Percentiles rank a stretch among this genome's conserved stretches.
phyloP scores from a whole-genome alignment of 2,888 invertebrate species.

The Philereme vetulata region DNA sequence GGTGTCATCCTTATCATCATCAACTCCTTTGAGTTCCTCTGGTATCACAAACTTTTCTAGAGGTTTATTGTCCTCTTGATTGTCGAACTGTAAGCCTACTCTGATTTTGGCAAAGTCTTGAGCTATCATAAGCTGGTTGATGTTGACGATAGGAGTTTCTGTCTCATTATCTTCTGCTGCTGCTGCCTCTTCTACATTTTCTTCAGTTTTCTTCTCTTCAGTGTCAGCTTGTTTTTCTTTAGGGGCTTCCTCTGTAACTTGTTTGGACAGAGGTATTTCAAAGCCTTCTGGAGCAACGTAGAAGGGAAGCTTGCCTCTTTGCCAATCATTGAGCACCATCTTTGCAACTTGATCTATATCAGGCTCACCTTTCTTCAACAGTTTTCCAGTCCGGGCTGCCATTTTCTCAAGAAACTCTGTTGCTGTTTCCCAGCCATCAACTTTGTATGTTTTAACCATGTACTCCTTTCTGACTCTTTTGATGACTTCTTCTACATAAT shows the following conservation, averaged over 20 bases:
- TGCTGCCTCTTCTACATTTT: slow-evolving; percentile 46
- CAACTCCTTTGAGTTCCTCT: slow-evolving; percentile 73
- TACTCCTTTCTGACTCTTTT: slow-evolving; percentile 95
- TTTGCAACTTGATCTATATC: slow-evolving; percentile 94
- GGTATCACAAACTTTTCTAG: slow-evolving; percentile 78
- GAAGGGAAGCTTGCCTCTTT: slow-evolving; percentile 98
- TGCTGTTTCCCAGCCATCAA: slow-evolving; percentile 90
- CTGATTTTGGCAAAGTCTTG: slow-evolving; percentile 93
- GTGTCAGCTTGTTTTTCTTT: slow-evolving; percentile 42
- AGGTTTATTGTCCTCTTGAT: slow-evolving; percentile 85
- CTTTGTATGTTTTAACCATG: slow-evolving; percentile 94
- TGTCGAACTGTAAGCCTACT: slow-evolving; percentile 87
- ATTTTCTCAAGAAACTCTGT: slow-evolving; percentile 96
- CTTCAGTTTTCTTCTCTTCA: slow-evolving; percentile 51
- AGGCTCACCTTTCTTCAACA: slow-evolving; percentile 98
- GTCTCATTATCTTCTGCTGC: slow-evolving; percentile 48
- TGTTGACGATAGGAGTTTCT: slow-evolving; percentile 62
- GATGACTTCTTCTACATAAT: slow-evolving; percentile 94
- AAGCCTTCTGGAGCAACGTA: slow-evolving; percentile 94
- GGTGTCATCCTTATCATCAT: slow-evolving; percentile 62
- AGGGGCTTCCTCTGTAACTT: slow-evolving; percentile 48
- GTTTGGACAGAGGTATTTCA: slow-evolving; percentile 86
- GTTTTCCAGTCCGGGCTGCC: slow-evolving; percentile 93
- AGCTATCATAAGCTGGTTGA: slow-evolving; percentile 83
- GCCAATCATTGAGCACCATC: slow-evolving; percentile 99